Evolutionary conservation across 2,797 vertebrate genomes (phyloP), one percentile per base, ranked within the genome.

Genomic region (Syncerus caffer): DNA sequence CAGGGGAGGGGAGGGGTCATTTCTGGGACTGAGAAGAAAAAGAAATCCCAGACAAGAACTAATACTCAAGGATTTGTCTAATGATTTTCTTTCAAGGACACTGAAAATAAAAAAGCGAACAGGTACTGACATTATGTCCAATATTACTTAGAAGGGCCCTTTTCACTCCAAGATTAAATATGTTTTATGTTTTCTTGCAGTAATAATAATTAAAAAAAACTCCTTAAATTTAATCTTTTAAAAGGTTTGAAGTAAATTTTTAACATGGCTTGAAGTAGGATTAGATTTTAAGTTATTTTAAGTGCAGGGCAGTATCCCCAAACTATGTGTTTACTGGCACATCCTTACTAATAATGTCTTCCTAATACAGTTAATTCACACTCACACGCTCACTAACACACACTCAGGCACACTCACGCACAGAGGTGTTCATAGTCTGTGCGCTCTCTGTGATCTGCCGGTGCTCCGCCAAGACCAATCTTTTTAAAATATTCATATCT

Each of bases 1-100:
- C 0, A 6, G 47, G 23, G 29, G 11, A 17, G 4, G 7, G 38
- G 3, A 0, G 0, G 4, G 1, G 0, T 8, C 79, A 27, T 4
- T 25, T 12, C 12, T 19, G 29, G 80, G 53, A 7, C 27, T n/a
- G 57, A 7, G 9, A 62, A 80, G 13, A 45, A 31, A 67, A 57
- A 67, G 34, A 53, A 67, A 21, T 3, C 27, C 27, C 2, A 4
- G 19, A 62, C 7, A 9, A 57, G 38, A 62, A 45, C 15, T 21
- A 31, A 25, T 27, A 31, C 15, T 23, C 16, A 25, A n/a, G 14
- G 12, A 82, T 83, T 29, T 21, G 7, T 12, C 50, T 47, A 16
- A 16, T 16, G 16, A 23, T n/a, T 89, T 89, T 84, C 50, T 92
- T 47, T 95, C 57, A 57, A 85, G 51, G 55, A 60, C 34, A 50